Evolutionary conservation across 2,797 vertebrate genomes (phyloP), one percentile per base, ranked within the genome.

Genomic region (Decapterus maruadsi): DNA sequence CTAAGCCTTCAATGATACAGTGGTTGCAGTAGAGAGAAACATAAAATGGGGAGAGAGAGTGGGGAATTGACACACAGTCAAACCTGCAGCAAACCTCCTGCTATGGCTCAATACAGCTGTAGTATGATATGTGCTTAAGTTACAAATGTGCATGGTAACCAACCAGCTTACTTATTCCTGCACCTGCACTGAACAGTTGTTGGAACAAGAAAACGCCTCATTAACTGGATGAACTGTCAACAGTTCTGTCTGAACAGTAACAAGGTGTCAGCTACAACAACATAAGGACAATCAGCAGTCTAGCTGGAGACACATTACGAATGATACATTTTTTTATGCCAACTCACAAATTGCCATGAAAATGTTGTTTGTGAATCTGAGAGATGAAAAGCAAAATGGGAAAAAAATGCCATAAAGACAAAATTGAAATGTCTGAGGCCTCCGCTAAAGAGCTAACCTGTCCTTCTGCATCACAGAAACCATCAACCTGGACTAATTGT

Each of bases 401-500:
- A n/a, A 31, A 31, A 31, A 58, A n/a, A 10, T 26, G 14, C 12
- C 13, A 38, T 26, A 12, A 45, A 36, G 10, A 46, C n/a, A n/a
- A 40, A 12, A 40, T 6, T 19, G 8, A 29, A 51, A 68, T 50
- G 63, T 50, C 10, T 46, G 29, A 64, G 48, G 54, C 29, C 45
- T 69, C 40, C 6, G 12, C 36, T 56, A 26, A 67, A 16, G 19
- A 48, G 38, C 60, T 14, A 13, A 26, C 53, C 34, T 46, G 13
- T 45, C 11, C 29, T 8, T 14, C n/a, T 1, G 11, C 26, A 34
- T 48, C 43, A 60, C 54, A 66, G 14, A 69, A 53, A 65, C 54
- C 71, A 40, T 65, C 53, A 2, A 19, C 31, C 0, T 6, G 53
- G 46, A 69, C 54, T 55, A 55, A 62, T 17, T 62, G 38, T 65